Evolutionary conservation across 2,888 invertebrate species (phyloP), one percentile per base, ranked within the genome.

Genomic region (Trachelus stipa): DNA sequence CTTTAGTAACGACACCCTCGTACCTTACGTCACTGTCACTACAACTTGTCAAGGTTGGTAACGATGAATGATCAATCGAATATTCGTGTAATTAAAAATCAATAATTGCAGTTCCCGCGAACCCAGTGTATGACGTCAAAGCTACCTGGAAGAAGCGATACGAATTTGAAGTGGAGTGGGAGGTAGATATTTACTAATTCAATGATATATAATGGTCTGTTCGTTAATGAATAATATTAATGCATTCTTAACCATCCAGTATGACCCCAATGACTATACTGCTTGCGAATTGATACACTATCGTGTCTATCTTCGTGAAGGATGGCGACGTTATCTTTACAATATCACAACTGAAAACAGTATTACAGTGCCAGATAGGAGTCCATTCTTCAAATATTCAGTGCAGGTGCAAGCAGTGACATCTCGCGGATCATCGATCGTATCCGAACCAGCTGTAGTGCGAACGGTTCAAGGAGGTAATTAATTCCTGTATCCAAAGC

Each of bases 371-470:
- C 78, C 80, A 31, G 78, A 83, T 75, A 80, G 80, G 15, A 82
- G 79, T 73, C 83, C 83, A 31, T 78, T 79, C 73, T 81, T 79
- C 34, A 75, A 73, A 12, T 81, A 82, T 74, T 78, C 80, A 34
- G 81, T 82, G 74, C 81, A 82, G 75, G 79, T 83, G 73, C 81
- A 81, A 77, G 83, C 83, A 68, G 77, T 83, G 56, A 83, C 82
- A 40, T 77, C 79, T 23, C 78, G 74, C 35, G 83, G 83, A 56
- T 75, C 79, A 71, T 81, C 83, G 56, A 77, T 76, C 74, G 76
- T 77, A 68, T 81, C 83, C 11, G 77, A 79, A 15, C 71, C 79
- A 37, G 74, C 77, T 69, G 73, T 79, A 56, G 81, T 82, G 56
- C 75, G 79, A 75, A 80, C 82, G 56, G 76, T 79, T 69, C 79